A percentile compares a stretch with the other conserved stretches of the same genome.
Evolutionary conservation across 2,888 invertebrate species (phyloP).

Genomic region (Mesorhabditis sp.): DNA sequence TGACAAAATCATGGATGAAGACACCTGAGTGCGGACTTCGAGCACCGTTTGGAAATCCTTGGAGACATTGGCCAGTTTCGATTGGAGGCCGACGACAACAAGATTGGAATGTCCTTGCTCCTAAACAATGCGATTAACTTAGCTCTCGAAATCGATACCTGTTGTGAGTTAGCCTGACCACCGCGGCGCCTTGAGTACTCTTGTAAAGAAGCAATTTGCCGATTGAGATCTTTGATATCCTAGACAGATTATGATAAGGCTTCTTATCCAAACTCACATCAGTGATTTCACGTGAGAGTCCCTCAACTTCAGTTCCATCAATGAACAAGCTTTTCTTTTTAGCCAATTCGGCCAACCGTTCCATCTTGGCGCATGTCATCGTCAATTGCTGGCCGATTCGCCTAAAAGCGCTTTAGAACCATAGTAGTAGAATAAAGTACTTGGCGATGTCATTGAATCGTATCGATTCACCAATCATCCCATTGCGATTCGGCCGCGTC

Average conservation of each 20-base stretch:
- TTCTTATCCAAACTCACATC: conserved; percentile 62
- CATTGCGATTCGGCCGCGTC: conserved; percentile 34
- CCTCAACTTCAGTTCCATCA: conserved; percentile 94
- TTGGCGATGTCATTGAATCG: conserved; percentile 57
- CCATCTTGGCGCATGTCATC: conserved; percentile 90
- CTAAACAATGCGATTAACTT: background rate
- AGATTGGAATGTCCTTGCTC: conserved; percentile 58
- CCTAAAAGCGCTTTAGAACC: conserved; percentile 61
- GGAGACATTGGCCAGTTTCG: conserved; percentile 91
- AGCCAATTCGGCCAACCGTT: conserved; percentile 86
- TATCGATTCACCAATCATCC: conserved; percentile 42
- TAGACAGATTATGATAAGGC: conserved; percentile 16
- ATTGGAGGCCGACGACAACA: conserved; percentile 78
- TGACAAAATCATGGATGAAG: background rate
- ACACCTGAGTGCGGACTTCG: conserved; percentile 87
- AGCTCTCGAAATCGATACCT: conserved; percentile 17
- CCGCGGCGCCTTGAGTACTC: conserved; percentile 46
- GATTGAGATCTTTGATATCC: conserved; percentile 87
- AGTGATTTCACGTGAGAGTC: conserved; percentile 92
- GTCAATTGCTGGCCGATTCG: conserved; percentile 90
- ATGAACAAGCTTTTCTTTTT: conserved; percentile 94
- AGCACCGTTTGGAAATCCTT: conserved; percentile 94
- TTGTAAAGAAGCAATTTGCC: conserved; percentile 82
- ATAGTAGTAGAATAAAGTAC: conserved; percentile 17
- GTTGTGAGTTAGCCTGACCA: conserved; percentile 12